phyloP scores from a whole-genome alignment of 2,888 invertebrate species.

The Helobdella robusta region DNA sequence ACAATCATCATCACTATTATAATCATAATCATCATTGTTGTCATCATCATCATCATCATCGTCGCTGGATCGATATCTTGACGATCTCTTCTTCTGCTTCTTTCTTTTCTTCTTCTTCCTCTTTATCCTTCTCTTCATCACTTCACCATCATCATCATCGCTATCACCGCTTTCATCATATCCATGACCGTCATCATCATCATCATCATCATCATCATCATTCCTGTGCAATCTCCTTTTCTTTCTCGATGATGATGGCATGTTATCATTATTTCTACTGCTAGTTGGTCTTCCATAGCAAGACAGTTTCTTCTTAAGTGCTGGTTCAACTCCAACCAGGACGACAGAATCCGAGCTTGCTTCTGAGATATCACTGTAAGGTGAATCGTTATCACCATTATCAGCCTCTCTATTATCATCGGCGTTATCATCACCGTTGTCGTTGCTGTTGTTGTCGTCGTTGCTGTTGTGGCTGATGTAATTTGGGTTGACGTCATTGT shows the following conservation, averaged over 20 bases:
- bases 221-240: background rate
- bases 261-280: slow-evolving; percentile 5
- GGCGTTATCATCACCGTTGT: background rate
- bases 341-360: slow-evolving; percentile 22
- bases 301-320: slow-evolving; percentile 17
- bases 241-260: background rate
- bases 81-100: background rate
- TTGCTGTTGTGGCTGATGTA: background rate
- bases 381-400: background rate
- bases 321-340: slow-evolving; percentile 17
- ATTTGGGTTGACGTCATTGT: background rate
- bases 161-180: background rate
- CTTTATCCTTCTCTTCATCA: background rate
- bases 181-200: background rate
- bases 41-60: background rate
- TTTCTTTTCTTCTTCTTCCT: slow-evolving; percentile 16
- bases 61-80: background rate
- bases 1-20: background rate
- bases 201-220: slow-evolving; percentile 3
- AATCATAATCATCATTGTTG: background rate
- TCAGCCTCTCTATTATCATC: slow-evolving; percentile 1
- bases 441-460: background rate
- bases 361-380: slow-evolving; percentile 20
- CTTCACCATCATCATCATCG: slow-evolving; percentile 1
- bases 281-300: no score